Conservation (phyloP, 1,140 invertebrate species). For the Nymphalis io region DNA sequence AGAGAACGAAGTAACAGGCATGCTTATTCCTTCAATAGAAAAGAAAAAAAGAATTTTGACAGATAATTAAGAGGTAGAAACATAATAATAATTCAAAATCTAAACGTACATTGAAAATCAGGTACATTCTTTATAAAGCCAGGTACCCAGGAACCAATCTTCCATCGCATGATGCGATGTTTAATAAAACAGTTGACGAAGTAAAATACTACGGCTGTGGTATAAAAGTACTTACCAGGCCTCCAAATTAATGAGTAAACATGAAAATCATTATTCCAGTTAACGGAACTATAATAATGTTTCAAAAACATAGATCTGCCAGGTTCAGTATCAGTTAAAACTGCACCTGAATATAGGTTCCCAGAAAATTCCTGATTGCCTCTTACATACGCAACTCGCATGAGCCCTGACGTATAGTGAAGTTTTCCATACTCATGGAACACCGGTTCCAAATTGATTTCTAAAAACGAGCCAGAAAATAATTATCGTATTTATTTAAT, state of each 20-base stretch:
- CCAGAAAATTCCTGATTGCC: slow-evolving; percentile 1
- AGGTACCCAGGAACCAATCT: too few species aligned
- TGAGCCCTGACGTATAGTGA: slow-evolving; percentile 11
- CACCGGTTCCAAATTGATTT: slow-evolving; percentile 17
- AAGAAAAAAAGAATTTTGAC: too few species aligned
- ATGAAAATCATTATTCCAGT: slow-evolving; percentile 16
- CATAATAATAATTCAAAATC: too few species aligned
- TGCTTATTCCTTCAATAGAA: too few species aligned
- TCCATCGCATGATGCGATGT: too few species aligned
- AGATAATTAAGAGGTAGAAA: too few species aligned
- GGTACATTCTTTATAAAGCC: too few species aligned
- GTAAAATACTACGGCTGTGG: too few species aligned
- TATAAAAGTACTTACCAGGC: slow-evolving; percentile 15
- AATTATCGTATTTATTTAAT: too few species aligned
- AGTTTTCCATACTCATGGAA: slow-evolving; percentile 8
- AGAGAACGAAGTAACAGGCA: too few species aligned
- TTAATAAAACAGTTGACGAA: too few species aligned
- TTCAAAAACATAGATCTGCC: neutral
- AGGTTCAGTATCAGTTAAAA: slow-evolving; percentile 1
- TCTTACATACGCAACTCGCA: slow-evolving; percentile 1
- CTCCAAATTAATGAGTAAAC: slow-evolving; percentile 7
- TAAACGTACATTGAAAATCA: too few species aligned
- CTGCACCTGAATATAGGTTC: neutral
- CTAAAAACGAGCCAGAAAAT: neutral
- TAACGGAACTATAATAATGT: neutral